Evolutionary conservation across 2,797 vertebrate genomes (phyloP).

Genomic region (Chromobotia macracanthus): DNA sequence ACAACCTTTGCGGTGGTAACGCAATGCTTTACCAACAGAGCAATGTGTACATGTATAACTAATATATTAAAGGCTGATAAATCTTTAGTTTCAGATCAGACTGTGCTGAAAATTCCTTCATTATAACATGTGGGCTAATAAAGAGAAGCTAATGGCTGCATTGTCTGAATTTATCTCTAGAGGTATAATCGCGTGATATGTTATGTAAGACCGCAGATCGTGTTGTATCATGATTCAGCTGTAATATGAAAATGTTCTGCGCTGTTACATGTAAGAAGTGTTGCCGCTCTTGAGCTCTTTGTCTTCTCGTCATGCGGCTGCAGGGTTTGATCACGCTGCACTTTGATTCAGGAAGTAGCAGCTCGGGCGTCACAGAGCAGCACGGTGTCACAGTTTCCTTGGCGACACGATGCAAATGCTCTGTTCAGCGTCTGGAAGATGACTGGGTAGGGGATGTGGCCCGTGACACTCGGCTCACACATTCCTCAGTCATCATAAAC

Average conservation of each 20-base stretch:
- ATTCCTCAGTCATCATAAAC: neutral
- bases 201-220: neutral
- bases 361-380: conserved; percentile 41
- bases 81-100: too few relatives aligned
- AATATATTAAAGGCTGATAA: too few relatives aligned
- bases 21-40: too few relatives aligned
- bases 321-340: conserved; percentile 36
- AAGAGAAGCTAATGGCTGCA: neutral
- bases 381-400: conserved; percentile 41
- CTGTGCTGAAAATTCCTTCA: too few relatives aligned
- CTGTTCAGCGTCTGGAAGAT: conserved; percentile 9
- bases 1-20: too few relatives aligned
- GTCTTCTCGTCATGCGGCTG: conserved; percentile 24
- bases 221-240: neutral
- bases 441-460: conserved; percentile 13
- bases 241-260: neutral
- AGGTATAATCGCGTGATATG: neutral
- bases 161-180: neutral
- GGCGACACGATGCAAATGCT: conserved; percentile 47
- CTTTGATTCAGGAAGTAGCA: conserved; percentile 53
- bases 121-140: neutral
- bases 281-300: neutral
- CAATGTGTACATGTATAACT: too few relatives aligned
- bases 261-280: conserved; percentile 22
- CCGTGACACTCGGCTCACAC: neutral